Percentiles rank a stretch among this genome's conserved stretches.
Conservation (phyloP, 2,113 vertebrate species). For the Jacana jacana region DNA sequence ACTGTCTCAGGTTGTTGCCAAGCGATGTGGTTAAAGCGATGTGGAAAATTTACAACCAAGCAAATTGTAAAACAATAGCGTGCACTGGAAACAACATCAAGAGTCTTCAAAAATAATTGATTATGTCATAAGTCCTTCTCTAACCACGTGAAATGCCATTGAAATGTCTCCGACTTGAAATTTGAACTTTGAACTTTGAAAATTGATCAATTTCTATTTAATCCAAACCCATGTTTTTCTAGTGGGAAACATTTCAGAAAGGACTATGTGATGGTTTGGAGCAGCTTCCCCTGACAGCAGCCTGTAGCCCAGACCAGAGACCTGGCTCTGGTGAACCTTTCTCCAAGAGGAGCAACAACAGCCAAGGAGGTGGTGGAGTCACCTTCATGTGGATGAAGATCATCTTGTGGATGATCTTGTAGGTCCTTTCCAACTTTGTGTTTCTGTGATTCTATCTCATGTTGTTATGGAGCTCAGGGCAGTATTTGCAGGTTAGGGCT, state of each 20-base stretch:
- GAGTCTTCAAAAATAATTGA: not conserved
- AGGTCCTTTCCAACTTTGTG: no score
- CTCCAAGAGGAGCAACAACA: not conserved
- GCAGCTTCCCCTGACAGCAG: not conserved
- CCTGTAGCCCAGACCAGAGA: not conserved
- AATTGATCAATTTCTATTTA: not conserved
- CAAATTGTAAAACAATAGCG: not conserved
- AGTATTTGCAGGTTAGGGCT: not conserved
- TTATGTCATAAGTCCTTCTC: not conserved
- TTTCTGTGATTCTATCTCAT: no score
- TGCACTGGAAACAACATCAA: not conserved
- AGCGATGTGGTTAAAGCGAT: not conserved
- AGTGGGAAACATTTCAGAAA: not conserved
- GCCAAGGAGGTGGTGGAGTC: no score
- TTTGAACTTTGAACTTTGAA: no score
- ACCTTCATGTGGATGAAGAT: no score
- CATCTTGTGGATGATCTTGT: no score
- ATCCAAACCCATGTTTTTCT: not conserved
- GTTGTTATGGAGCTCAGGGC: not conserved
- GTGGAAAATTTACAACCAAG: not conserved
- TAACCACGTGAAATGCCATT: not conserved
- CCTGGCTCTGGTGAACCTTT: not conserved
- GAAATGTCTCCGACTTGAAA: not conserved
- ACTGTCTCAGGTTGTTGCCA: not conserved
- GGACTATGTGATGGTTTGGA: not conserved